Evolutionary conservation across 2,888 invertebrate genomes (phyloP).

Genomic region (Andricus quercusramuli): DNA sequence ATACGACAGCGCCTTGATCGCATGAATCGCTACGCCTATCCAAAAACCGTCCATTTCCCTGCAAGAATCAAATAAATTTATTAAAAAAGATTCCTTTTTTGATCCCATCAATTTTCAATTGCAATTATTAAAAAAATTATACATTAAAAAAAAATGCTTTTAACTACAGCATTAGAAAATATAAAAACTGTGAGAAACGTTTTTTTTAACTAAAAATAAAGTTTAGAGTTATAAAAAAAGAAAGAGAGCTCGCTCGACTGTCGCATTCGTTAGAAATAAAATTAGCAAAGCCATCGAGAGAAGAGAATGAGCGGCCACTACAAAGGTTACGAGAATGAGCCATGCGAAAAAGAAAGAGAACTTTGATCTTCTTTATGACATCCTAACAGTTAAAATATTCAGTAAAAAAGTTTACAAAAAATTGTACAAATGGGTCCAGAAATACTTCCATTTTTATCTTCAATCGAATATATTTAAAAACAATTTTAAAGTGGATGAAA

Average conservation of each 20-base stretch:
- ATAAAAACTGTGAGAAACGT: neutral
- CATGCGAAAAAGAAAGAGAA: neutral
- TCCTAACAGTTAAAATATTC: neutral
- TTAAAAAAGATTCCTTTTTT: neutral
- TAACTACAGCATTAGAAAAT: neutral
- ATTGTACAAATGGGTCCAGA: neutral
- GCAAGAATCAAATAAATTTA: conserved; percentile 59
- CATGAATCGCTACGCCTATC: conserved; percentile 85
- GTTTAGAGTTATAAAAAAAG: neutral
- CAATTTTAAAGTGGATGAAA: no score
- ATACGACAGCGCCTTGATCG: conserved; percentile 89
- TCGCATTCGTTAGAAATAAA: neutral
- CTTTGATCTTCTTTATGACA: conserved; percentile 1
- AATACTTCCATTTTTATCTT: neutral
- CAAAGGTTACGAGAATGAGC: conserved; percentile 3
- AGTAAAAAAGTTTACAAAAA: neutral
- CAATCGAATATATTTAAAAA: no score
- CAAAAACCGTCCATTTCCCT: conserved; percentile 83
- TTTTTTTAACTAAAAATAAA: neutral
- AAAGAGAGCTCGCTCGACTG: neutral
- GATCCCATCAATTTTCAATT: neutral
- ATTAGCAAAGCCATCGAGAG: neutral
- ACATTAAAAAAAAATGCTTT: neutral
- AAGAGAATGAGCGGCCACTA: neutral
- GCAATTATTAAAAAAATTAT: neutral